Percentiles rank a stretch among this genome's conserved stretches.
Evolutionary conservation across 2,888 invertebrate genomes (phyloP).

Genomic region (Ophion ventricosus): DNA sequence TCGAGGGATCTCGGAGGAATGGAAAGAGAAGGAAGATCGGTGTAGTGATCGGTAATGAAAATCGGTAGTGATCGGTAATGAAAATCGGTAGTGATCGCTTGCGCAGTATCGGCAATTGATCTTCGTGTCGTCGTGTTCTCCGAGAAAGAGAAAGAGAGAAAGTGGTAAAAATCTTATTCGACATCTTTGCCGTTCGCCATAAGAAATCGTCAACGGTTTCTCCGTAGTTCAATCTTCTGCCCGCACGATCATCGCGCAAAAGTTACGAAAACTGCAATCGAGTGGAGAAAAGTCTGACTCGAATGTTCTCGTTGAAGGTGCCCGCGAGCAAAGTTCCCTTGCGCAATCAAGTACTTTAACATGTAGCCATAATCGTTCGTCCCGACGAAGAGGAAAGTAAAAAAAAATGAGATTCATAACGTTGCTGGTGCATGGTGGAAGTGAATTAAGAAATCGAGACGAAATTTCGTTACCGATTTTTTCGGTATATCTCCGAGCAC

Average conservation of each 20-base stretch:
- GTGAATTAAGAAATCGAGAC: conserved; percentile 20
- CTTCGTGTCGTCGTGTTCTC: too few relatives aligned
- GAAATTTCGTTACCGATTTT: conserved; percentile 30
- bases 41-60: not conserved
- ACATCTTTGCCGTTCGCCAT: not conserved
- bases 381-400: conserved; percentile 4
- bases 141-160: too few relatives aligned
- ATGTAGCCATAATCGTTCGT: conserved; percentile 20
- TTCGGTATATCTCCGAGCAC: conserved; percentile 3
- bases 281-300: conserved; percentile 4
- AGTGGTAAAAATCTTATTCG: too few relatives aligned
- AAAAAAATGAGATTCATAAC: conserved; percentile 30
- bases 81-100: too few relatives aligned
- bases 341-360: conserved; percentile 24
- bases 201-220: not conserved
- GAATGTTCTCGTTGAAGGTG: conserved; percentile 12
- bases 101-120: too few relatives aligned
- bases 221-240: not conserved
- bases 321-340: not conserved
- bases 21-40: not conserved
- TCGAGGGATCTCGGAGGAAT: too few relatives aligned
- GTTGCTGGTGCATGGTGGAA: conserved; percentile 14
- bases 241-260: not conserved
- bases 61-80: not conserved
- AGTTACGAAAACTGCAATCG: conserved; percentile 2